Conservation (phyloP, 2,113 vertebrate genomes). For the Ceuthmochares aereus region DNA sequence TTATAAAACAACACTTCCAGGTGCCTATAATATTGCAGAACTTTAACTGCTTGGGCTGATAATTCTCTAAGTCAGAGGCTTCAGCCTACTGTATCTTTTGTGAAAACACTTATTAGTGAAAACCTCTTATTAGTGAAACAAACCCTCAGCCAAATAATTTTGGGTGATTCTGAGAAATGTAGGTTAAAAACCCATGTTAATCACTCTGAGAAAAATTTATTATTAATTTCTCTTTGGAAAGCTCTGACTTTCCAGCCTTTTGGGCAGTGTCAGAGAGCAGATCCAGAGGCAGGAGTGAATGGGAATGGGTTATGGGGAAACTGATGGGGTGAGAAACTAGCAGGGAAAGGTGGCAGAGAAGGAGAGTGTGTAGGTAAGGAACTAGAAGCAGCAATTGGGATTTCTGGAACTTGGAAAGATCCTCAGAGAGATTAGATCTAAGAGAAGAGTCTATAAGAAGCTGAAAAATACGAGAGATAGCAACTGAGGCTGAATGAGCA, state of each 20-base stretch:
- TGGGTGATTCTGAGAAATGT: neutral
- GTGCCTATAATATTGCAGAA: neutral
- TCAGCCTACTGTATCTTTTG: neutral
- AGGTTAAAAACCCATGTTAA: neutral
- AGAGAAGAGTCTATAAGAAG: neutral
- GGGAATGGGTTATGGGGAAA: neutral
- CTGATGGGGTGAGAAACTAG: neutral
- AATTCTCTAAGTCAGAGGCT: neutral
- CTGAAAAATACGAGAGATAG: neutral
- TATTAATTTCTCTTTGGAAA: neutral
- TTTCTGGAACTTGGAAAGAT: neutral
- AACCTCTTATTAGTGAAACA: neutral
- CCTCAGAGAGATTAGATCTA: neutral
- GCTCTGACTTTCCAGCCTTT: neutral
- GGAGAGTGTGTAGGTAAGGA: fast-evolving
- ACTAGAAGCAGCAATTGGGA: neutral
- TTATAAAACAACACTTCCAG: fast-evolving
- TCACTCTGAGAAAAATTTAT: neutral
- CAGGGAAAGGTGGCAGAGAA: neutral
- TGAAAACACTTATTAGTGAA: neutral
- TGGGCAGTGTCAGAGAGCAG: neutral
- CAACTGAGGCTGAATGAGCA: neutral
- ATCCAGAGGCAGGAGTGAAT: neutral
- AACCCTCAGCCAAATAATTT: neutral
- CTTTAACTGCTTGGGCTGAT: neutral